Percentiles rank a stretch among this genome's conserved stretches.
Conservation (phyloP, 2,888 invertebrate genomes). For the Macrophya alboannulata region DNA sequence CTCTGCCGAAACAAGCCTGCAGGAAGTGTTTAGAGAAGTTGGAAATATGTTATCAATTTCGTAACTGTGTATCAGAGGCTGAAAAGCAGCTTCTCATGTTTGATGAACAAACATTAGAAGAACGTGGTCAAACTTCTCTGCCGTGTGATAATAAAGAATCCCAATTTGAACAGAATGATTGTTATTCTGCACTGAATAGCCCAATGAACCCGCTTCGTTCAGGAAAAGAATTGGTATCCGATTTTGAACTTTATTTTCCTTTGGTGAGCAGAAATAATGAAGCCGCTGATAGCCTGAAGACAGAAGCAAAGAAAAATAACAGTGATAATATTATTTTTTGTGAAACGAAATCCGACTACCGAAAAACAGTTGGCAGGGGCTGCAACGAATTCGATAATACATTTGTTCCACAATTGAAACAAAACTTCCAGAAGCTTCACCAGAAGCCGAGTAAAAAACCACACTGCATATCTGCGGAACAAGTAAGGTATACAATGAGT, state of each 20-base stretch:
- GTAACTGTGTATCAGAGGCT: not conserved
- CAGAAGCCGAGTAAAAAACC: not conserved
- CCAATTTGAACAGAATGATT: not conserved
- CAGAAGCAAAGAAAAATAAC: not conserved
- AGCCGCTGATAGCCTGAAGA: not conserved
- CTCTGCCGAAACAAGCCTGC: slow-evolving; percentile 20
- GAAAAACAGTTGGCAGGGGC: not conserved
- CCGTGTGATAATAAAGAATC: not conserved
- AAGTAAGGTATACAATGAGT: not conserved
- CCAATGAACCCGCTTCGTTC: not conserved
- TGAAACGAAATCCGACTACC: not conserved
- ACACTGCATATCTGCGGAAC: not conserved
- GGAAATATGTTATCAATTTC: slow-evolving; percentile 1
- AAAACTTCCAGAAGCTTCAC: not conserved
- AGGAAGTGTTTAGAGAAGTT: not conserved
- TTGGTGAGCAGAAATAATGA: not conserved
- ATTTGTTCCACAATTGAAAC: slow-evolving; percentile 2
- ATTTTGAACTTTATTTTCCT: not conserved
- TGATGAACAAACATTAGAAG: not conserved
- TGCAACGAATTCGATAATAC: not conserved
- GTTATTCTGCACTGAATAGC: not conserved
- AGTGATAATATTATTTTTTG: not conserved
- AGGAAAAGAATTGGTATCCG: not conserved
- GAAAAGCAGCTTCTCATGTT: not conserved
- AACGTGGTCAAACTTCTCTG: not conserved